These are phyloP conservation scores for Drosophila melanogaster DNA, from an alignment of 1,140 invertebrate genomes.

Conservation along the genomic window Release_6_plus_ISO1_MT NC_004354.4:9455001-9455500, in stretches of 20 bases:
- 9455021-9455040: neutral
- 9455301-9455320: conserved; percentile 73
- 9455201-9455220: neutral
- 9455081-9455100: conserved; percentile 67
- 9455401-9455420: no score
- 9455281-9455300: conserved; percentile 64
- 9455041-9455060: conserved; percentile 18
- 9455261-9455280: conserved; percentile 67
- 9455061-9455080: conserved; percentile 62
- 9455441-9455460: conserved; percentile 45
- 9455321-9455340: conserved; percentile 19
- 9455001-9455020: neutral
- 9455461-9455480: conserved; percentile 34
- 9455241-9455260: conserved; percentile 23
- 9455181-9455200: no score
- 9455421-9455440: neutral
- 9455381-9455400: neutral
- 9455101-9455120: conserved; percentile 38
- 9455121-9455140: conserved; percentile 66
- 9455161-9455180: conserved; percentile 55
- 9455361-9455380: conserved; percentile 51
- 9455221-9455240: no score
- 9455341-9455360: conserved; percentile 26
- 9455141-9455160: conserved; percentile 56
- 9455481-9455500: conserved; percentile 49